Percentiles rank a stretch among this genome's conserved stretches.
These are phyloP conservation scores for Bombus balteatus DNA, from an alignment of 1,140 invertebrate species.

Conservation along the genomic window DNA sequence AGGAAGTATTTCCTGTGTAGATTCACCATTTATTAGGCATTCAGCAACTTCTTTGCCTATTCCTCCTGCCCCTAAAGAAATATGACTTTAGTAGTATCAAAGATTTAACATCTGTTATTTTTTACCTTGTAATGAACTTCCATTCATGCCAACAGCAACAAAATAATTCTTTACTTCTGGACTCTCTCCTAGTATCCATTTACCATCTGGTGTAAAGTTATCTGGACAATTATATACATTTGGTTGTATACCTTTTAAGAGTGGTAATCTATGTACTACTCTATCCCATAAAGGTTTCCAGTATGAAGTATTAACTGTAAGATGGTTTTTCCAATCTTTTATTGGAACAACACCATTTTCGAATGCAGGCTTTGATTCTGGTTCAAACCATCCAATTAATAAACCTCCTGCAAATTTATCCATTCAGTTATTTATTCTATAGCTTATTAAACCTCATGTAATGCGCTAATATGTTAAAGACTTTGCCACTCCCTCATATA, in stretches of 20 bases:
- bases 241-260: slow-evolving; percentile 84
- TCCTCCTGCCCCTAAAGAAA: slow-evolving; percentile 85
- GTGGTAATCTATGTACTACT: slow-evolving; percentile 87
- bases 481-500: slow-evolving; percentile 85
- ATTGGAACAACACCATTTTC: slow-evolving; percentile 83
- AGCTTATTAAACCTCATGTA: neutral
- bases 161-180: slow-evolving; percentile 91
- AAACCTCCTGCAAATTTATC: slow-evolving; percentile 79
- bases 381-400: slow-evolving; percentile 88
- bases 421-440: neutral
- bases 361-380: slow-evolving; percentile 86
- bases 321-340: slow-evolving; percentile 84
- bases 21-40: slow-evolving; percentile 88
- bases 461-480: slow-evolving; percentile 35
- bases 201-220: slow-evolving; percentile 90
- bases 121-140: slow-evolving; percentile 84
- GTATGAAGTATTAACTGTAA: slow-evolving; percentile 85
- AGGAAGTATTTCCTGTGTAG: slow-evolving; percentile 86
- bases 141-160: slow-evolving; percentile 90
- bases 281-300: slow-evolving; percentile 86
- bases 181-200: slow-evolving; percentile 88
- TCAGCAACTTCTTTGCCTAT: slow-evolving; percentile 90
- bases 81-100: slow-evolving; percentile 2
- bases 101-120: neutral
- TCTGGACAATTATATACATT: slow-evolving; percentile 88